phyloP scores from a whole-genome alignment of 2,888 invertebrate species.

The Unio pictorum region DNA sequence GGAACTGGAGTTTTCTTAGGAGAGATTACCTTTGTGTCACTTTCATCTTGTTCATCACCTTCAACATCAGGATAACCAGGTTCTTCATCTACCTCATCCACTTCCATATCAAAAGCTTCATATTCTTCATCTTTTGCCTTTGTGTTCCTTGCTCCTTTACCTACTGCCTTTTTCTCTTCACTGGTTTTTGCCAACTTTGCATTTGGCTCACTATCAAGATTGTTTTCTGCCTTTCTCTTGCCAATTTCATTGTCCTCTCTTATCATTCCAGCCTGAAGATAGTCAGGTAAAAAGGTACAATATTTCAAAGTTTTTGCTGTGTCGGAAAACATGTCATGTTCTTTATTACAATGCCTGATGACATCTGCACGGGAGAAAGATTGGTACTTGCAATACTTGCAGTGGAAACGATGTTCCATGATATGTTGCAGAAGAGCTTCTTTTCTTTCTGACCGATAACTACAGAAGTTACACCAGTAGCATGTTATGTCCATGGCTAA shows the following conservation, averaged over 20 bases:
- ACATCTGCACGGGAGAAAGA: slow-evolving; percentile 58
- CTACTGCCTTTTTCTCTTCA: slow-evolving; percentile 5
- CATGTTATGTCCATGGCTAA: slow-evolving; percentile 47
- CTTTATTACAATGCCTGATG: slow-evolving; percentile 47
- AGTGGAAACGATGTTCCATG: slow-evolving; percentile 58
- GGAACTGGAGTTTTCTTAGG: slow-evolving; percentile 1
- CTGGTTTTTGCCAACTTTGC: slow-evolving; percentile 8
- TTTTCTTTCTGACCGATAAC: slow-evolving; percentile 48
- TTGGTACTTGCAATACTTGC: slow-evolving; percentile 57
- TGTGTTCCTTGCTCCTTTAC: slow-evolving; percentile 3
- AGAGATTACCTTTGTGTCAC: slow-evolving; percentile 15
- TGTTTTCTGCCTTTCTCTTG: slow-evolving; percentile 9
- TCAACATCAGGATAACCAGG: slow-evolving; percentile 6
- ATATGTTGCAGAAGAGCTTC: slow-evolving; percentile 47
- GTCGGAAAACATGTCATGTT: slow-evolving; percentile 48
- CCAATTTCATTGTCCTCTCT: slow-evolving; percentile 9
- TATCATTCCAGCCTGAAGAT: slow-evolving; percentile 19
- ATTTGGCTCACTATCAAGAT: slow-evolving; percentile 2
- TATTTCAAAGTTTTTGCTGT: slow-evolving; percentile 44
- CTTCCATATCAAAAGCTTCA: slow-evolving; percentile 46
- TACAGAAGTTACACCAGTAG: slow-evolving; percentile 64
- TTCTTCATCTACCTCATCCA: slow-evolving; percentile 34
- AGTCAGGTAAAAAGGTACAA: slow-evolving; percentile 53
- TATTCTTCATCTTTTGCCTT: slow-evolving; percentile 24
- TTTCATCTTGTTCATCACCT: slow-evolving; percentile 16